Base-by-base conservation (phyloP, 2,797 vertebrate species). In the Oceanodroma leucorhoa region DNA sequence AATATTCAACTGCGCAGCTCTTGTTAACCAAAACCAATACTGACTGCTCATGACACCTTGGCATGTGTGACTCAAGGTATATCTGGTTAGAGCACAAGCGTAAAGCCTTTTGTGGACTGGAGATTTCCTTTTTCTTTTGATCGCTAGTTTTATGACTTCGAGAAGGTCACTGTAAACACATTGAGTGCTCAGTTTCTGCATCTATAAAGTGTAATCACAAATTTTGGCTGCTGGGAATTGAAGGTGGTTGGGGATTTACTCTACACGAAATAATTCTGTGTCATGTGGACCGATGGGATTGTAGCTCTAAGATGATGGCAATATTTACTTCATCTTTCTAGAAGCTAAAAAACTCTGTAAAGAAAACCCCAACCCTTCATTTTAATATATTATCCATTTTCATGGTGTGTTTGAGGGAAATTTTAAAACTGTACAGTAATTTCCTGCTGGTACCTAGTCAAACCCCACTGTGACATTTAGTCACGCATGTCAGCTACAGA, bases 361-460 rank as follows among this genome's bases (percentile, higher is more conserved):
- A 97, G 86, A 92, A 97, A 86, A 5, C 43, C 90, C 83, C 55
- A 13, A 11, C 1, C n/a, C 21, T 75, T 82, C 36, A 19, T 86
- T 86, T 83, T 50, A 88, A 57, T 40, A 30, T 18, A 2, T 2
- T 46, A 53, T 62, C 93, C 54, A 6, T 89, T 87, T 88, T 89
- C 29, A 27, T 14, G 23, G 53, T 38, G 79, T 51, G 83, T 41
- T 96, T 57, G 92, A 95, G 97, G 98, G 98, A 97, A 94, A 95
- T 98, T 97, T 97, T 81, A 76, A 78, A 87, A 84, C 79, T 91
- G 72, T 57, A 43, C 94, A 79, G 97, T 97, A 97, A 98, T 98
- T 98, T 98, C 98, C 97, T 95, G 94, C 94, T 71, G 87, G 77
- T 95, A 70, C 69, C 93, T 57, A 73, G 55, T 90, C 93, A 96